Evolutionary conservation across 1,140 invertebrate species (phyloP).

Genomic region (Gonatopus flavifemur): DNA sequence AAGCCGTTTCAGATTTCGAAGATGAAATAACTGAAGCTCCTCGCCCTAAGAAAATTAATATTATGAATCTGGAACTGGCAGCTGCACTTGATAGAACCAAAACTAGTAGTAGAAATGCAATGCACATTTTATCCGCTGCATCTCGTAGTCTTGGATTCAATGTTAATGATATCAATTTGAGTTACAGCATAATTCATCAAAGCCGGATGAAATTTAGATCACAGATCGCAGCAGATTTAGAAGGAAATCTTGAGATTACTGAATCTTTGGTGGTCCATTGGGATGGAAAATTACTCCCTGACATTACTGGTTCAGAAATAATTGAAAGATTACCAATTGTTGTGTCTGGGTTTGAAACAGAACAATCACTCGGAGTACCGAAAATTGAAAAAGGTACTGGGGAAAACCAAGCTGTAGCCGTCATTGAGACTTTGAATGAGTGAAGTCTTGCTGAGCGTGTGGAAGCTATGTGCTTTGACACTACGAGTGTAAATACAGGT

Average conservation of each 20-base stretch:
- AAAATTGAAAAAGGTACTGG: slow-evolving; percentile 6
- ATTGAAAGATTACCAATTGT: slow-evolving; percentile 16
- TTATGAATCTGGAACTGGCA: too few relatives aligned
- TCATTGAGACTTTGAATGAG: slow-evolving; percentile 13
- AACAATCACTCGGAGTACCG: slow-evolving; percentile 13
- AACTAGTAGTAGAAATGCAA: neutral
- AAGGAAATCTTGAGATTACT: slow-evolving; percentile 1
- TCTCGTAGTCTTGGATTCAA: neutral
- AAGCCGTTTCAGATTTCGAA: too few relatives aligned
- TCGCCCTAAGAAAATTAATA: too few relatives aligned
- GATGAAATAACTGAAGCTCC: too few relatives aligned
- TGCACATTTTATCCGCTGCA: neutral
- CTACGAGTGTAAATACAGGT: slow-evolving; percentile 9
- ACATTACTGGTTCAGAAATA: slow-evolving; percentile 5
- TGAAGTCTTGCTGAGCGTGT: slow-evolving; percentile 13
- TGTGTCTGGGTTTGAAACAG: slow-evolving; percentile 5
- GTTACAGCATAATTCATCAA: slow-evolving; percentile 6
- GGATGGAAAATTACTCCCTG: too few relatives aligned
- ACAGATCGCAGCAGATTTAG: slow-evolving; percentile 11
- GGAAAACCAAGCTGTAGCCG: slow-evolving; percentile 2
- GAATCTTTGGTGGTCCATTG: slow-evolving; percentile 12
- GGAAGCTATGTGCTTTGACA: slow-evolving; percentile 17
- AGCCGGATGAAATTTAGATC: slow-evolving; percentile 6
- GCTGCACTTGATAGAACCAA: too few relatives aligned
- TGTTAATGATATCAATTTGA: neutral